phyloP scores from a whole-genome alignment of 2,888 invertebrate genomes.

The Lasioglossum oenotherae region DNA sequence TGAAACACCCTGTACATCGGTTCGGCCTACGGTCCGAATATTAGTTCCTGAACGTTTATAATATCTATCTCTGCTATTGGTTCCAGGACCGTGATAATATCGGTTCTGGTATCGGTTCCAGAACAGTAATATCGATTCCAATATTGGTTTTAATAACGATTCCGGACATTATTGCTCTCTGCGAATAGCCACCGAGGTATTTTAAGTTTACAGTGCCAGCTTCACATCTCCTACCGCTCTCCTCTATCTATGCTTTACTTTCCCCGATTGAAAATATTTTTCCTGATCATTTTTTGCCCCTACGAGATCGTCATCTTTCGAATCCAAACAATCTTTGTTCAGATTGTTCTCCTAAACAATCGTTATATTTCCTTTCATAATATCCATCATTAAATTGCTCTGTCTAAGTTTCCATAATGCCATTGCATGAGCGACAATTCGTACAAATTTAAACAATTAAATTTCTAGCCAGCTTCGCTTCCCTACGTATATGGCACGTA shows the following conservation, averaged over 20 bases:
- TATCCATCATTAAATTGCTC: not conserved
- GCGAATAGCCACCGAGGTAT: not conserved
- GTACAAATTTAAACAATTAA: no score
- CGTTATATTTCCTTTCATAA: no score
- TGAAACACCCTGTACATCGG: not conserved
- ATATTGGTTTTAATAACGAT: slow-evolving; percentile 6
- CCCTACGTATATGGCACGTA: not conserved
- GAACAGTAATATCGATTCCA: not conserved
- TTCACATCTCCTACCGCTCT: not conserved
- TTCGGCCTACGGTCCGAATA: not conserved
- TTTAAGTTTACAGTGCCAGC: not conserved
- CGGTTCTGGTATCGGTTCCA: not conserved
- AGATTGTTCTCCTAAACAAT: not conserved
- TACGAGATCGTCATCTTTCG: not conserved
- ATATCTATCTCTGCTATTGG: not conserved
- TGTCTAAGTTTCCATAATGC: not conserved
- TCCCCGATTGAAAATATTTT: not conserved
- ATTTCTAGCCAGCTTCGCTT: not conserved
- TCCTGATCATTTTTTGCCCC: not conserved
- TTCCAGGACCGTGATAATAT: not conserved
- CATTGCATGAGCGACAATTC: not conserved
- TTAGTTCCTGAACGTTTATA: not conserved
- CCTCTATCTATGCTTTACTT: no score
- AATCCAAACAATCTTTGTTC: not conserved
- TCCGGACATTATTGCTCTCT: not conserved